Evolutionary conservation across 2,888 invertebrate species (phyloP).

Genomic region (Kryphioiulus occultus): DNA sequence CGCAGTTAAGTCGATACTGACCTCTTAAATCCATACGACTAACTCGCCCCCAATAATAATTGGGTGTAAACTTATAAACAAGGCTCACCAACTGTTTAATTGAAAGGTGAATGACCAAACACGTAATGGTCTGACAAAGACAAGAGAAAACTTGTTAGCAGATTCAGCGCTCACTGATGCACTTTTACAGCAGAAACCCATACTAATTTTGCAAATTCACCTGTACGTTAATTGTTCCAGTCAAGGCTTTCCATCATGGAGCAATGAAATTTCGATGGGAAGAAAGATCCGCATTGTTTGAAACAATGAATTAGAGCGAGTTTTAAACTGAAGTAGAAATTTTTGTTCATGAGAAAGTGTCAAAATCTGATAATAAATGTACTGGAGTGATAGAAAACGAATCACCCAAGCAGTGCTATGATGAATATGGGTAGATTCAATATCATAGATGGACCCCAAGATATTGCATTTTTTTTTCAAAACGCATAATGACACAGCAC

Average conservation of each 20-base stretch:
- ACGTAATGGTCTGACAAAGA: not conserved
- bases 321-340: not conserved
- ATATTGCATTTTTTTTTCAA: too few relatives aligned
- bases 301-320: not conserved
- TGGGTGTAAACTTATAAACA: not conserved
- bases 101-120: conserved; percentile 1
- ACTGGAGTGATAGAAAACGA: too few relatives aligned
- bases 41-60: not conserved
- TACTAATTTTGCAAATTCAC: not conserved
- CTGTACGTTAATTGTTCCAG: not conserved
- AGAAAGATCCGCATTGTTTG: not conserved
- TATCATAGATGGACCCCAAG: too few relatives aligned
- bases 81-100: not conserved
- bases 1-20: too few relatives aligned
- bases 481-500: too few relatives aligned
- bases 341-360: too few relatives aligned
- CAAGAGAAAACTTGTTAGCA: not conserved
- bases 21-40: not conserved
- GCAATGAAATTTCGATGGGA: not conserved
- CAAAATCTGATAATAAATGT: too few relatives aligned
- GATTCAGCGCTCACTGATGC: not conserved
- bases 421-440: too few relatives aligned
- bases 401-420: too few relatives aligned
- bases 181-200: not conserved
- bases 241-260: not conserved